phyloP scores from a whole-genome alignment of 1,140 invertebrate genomes.

The Drosophila sp. region DNA sequence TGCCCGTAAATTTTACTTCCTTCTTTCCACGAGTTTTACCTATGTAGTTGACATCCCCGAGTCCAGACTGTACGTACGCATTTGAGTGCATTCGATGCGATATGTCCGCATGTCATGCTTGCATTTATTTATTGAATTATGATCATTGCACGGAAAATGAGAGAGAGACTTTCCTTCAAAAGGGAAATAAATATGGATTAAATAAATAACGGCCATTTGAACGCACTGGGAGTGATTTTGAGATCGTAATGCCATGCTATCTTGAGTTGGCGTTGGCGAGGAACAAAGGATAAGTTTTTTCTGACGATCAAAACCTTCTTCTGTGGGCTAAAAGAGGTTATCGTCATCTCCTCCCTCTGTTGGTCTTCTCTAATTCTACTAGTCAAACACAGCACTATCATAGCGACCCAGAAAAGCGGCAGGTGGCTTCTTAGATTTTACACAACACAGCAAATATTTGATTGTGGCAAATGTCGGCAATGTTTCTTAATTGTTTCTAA shows the following conservation, averaged over 20 bases:
- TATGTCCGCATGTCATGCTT: constrained; percentile 72
- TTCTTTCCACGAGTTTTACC: constrained; percentile 38
- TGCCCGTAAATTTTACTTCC: constrained; percentile 74
- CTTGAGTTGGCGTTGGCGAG: no score
- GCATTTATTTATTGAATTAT: constrained; percentile 79
- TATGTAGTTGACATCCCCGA: constrained; percentile 15
- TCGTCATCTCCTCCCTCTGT: background rate
- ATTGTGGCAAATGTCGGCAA: constrained; percentile 49
- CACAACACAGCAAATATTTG: constrained; percentile 67
- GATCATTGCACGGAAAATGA: constrained; percentile 26
- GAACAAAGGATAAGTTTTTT: no score
- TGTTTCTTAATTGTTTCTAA: constrained; percentile 76
- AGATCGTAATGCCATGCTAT: background rate
- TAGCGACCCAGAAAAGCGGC: constrained; percentile 23
- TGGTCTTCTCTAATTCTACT: constrained; percentile 21
- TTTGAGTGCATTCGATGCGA: constrained; percentile 71
- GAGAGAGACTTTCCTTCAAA: constrained; percentile 15
- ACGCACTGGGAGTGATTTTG: background rate
- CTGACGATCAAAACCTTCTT: background rate
- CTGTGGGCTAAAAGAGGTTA: background rate
- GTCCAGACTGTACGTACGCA: constrained; percentile 30
- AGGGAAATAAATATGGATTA: background rate
- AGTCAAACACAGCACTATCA: constrained; percentile 28
- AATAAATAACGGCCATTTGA: no score
- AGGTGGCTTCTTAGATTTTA: constrained; percentile 54